These are phyloP conservation scores for Synergus laeviventris DNA, from an alignment of 2,888 invertebrate genomes.

Conservation along the genomic window DNA sequence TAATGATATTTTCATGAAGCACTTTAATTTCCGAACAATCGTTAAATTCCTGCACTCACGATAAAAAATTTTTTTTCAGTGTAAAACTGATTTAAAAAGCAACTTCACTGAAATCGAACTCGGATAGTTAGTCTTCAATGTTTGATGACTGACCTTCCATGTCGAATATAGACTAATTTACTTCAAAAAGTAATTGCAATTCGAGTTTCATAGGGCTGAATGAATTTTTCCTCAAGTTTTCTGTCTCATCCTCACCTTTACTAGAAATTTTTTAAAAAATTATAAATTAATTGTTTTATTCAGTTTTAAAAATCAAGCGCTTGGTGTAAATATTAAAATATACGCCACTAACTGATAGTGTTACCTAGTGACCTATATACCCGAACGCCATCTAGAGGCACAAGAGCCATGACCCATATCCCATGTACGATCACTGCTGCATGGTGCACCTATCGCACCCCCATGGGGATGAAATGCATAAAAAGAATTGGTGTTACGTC, in stretches of 20 bases:
- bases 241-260: background rate
- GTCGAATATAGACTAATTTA: background rate
- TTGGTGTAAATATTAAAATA: background rate
- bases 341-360: slow-evolving; percentile 38
- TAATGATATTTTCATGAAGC: slow-evolving; percentile 2
- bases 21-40: slow-evolving; percentile 1
- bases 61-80: background rate
- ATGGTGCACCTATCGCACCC: slow-evolving; percentile 51
- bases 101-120: background rate
- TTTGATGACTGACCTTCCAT: slow-evolving; percentile 13
- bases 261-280: background rate
- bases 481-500: background rate
- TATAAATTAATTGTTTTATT: background rate
- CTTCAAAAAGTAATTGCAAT: background rate
- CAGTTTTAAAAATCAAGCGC: background rate
- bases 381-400: slow-evolving; percentile 44
- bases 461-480: slow-evolving; percentile 43
- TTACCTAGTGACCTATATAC: slow-evolving; percentile 59
- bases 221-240: background rate
- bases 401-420: slow-evolving; percentile 64
- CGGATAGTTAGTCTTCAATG: background rate
- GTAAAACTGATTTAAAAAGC: background rate
- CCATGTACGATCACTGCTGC: slow-evolving; percentile 48
- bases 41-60: slow-evolving; percentile 17
- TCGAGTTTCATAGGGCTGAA: background rate